Percentiles rank a stretch among this genome's conserved stretches.
Evolutionary conservation across 2,113 vertebrate species (phyloP).

Genomic region (Zosterops japonicus): DNA sequence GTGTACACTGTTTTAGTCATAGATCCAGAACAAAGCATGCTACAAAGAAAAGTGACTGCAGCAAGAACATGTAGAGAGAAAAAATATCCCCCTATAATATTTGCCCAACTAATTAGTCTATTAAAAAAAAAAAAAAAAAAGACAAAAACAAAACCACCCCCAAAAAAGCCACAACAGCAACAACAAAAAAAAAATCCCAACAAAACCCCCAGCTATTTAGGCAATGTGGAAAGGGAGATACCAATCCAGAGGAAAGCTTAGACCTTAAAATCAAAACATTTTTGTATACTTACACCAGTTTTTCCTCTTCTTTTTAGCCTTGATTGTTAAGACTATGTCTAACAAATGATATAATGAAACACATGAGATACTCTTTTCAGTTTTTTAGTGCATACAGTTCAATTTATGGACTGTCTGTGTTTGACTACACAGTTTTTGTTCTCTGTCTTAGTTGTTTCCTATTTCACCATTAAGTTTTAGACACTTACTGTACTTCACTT

Average conservation of each 20-base stretch:
- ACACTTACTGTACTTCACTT: background rate
- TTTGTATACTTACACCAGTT: background rate
- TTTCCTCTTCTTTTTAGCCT: background rate
- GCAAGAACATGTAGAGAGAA: background rate
- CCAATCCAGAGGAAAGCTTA: background rate
- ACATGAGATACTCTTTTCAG: background rate
- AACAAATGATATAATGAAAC: background rate
- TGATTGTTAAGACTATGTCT: background rate
- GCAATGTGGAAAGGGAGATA: background rate
- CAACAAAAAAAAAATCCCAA: background rate
- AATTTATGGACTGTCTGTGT: background rate
- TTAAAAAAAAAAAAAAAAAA: too few species aligned
- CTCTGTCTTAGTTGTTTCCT: background rate
- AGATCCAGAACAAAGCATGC: background rate
- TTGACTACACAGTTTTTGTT: background rate
- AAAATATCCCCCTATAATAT: background rate
- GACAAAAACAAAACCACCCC: accelerated
- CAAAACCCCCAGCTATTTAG: background rate
- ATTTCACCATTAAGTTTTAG: background rate
- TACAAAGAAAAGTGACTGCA: background rate
- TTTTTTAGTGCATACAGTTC: background rate
- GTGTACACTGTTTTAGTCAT: background rate
- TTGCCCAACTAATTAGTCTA: background rate
- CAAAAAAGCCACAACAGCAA: too few species aligned
- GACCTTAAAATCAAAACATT: background rate